A percentile compares a stretch with the other conserved stretches of the same genome.
Conservation (phyloP, 2,888 invertebrate species). For the Sussaba pulchella region DNA sequence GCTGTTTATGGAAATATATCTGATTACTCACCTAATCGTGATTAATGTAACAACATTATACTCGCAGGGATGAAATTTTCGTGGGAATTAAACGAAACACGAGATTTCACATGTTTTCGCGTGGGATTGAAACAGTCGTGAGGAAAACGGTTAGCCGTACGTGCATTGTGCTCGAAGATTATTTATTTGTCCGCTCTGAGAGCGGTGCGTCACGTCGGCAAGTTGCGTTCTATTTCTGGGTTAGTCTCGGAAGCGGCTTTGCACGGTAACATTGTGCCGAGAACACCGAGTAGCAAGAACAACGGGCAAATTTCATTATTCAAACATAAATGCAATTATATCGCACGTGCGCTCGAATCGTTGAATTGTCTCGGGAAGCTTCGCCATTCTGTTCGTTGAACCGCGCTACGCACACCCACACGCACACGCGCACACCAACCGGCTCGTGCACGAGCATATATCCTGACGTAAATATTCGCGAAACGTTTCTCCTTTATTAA, state of each 20-base stretch:
- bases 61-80: no score
- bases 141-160: no score
- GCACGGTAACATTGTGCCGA: slow-evolving; percentile 2
- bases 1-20: no score
- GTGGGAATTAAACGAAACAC: no score
- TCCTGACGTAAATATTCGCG: neutral
- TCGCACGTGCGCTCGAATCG: slow-evolving; percentile 19
- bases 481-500: slow-evolving; percentile 46
- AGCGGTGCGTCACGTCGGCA: slow-evolving; percentile 23
- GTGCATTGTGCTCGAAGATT: slow-evolving; percentile 23
- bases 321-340: slow-evolving; percentile 56
- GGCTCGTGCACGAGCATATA: neutral
- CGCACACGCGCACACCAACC: no score
- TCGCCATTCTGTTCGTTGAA: neutral
- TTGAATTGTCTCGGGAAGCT: slow-evolving; percentile 18
- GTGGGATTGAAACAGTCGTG: neutral
- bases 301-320: slow-evolving; percentile 60
- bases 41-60: no score
- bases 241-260: slow-evolving; percentile 14
- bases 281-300: slow-evolving; percentile 32
- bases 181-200: slow-evolving; percentile 35
- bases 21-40: no score
- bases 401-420: neutral
- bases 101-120: neutral
- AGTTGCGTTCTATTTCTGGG: slow-evolving; percentile 31